Evolutionary conservation across 2,113 vertebrate species (phyloP).

Genomic region (Kryptolebias marmoratus): DNA sequence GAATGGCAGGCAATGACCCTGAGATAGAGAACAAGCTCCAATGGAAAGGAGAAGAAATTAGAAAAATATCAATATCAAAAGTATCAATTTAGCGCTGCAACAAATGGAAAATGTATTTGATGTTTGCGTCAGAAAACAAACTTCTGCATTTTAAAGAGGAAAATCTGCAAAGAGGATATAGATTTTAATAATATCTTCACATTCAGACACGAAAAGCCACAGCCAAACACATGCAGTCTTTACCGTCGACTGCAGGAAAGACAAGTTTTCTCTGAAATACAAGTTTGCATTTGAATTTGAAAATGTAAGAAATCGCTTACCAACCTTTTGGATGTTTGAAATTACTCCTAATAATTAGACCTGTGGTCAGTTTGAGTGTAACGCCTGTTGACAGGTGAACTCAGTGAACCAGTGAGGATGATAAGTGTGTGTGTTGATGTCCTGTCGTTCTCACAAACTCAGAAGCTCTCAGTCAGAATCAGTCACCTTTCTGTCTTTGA

Average conservation of each 20-base stretch:
- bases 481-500: neutral
- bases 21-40: conserved; percentile 35
- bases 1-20: conserved; percentile 24
- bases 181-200: neutral
- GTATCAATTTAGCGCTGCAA: neutral
- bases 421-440: neutral
- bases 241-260: neutral
- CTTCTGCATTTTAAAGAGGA: neutral
- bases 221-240: neutral
- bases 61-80: neutral
- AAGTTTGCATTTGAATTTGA: neutral
- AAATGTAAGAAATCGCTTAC: neutral
- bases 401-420: fast-evolving
- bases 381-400: neutral
- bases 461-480: neutral
- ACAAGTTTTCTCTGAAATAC: too few relatives aligned
- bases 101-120: neutral
- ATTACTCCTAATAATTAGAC: neutral
- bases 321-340: neutral
- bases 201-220: neutral
- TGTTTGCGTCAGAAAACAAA: neutral
- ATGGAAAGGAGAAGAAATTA: conserved; percentile 1
- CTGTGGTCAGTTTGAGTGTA: neutral
- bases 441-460: neutral
- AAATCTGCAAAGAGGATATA: neutral